phyloP scores from a whole-genome alignment of 2,888 invertebrate species.

The Syrista parreyssii region DNA sequence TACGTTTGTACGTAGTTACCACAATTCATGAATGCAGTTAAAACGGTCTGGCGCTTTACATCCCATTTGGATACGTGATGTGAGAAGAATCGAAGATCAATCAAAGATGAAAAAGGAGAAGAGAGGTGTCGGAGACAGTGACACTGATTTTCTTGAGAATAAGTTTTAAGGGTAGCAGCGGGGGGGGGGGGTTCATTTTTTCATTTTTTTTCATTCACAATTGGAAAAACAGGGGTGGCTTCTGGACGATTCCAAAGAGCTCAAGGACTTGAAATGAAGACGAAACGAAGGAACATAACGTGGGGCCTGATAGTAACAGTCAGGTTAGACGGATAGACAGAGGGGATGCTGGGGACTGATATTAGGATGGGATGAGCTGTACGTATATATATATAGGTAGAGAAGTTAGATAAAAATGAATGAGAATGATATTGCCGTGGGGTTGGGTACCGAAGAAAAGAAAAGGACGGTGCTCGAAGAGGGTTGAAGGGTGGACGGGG shows the following conservation, averaged over 20 bases:
- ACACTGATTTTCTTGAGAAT: background rate
- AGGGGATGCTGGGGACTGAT: background rate
- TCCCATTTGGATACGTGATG: background rate
- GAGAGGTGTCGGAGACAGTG: background rate
- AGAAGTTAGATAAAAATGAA: slow-evolving; percentile 41
- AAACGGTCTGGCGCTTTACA: background rate
- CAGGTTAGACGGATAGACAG: background rate
- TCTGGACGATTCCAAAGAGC: background rate
- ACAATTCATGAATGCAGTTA: background rate
- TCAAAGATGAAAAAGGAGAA: background rate
- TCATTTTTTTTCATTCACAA: background rate
- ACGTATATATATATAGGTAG: background rate
- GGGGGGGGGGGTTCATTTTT: background rate
- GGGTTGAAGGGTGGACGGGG: slow-evolving; percentile 13
- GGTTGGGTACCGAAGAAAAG: slow-evolving; percentile 19
- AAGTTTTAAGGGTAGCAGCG: background rate
- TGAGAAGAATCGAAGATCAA: background rate
- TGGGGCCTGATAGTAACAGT: background rate
- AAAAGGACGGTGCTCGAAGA: slow-evolving; percentile 24
- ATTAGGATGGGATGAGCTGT: background rate
- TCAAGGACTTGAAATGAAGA: background rate
- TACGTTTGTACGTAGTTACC: background rate
- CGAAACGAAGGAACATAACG: background rate
- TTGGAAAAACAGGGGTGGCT: background rate
- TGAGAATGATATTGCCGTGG: slow-evolving; percentile 45